Conservation (phyloP, 2,113 vertebrate genomes). For the Chunga burmeisteri region DNA sequence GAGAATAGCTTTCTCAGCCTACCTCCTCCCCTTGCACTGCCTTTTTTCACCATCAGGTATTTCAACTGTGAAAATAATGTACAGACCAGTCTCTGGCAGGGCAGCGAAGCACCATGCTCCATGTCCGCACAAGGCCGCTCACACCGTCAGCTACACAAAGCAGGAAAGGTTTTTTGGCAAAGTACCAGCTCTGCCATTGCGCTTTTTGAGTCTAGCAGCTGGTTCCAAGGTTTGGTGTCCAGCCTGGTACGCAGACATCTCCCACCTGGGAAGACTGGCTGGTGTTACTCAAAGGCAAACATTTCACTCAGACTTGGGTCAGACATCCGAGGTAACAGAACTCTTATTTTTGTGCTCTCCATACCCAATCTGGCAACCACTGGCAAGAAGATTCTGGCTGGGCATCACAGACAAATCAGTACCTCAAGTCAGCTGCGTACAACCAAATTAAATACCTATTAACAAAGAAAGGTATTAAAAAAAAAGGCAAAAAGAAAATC, state of each 20-base stretch:
- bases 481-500: background rate
- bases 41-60: no score
- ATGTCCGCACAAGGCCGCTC: no score
- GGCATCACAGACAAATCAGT: no score
- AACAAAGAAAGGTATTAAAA: background rate
- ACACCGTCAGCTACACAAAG: background rate
- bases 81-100: accelerated
- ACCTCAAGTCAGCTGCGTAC: background rate
- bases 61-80: background rate
- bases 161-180: accelerated
- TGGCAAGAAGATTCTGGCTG: no score
- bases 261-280: no score
- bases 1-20: no score
- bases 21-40: no score
- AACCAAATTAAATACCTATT: accelerated
- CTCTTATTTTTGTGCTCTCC: background rate
- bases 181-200: background rate
- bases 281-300: no score
- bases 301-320: accelerated
- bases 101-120: background rate
- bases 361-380: accelerated
- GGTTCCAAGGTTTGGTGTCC: background rate
- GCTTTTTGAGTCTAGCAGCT: background rate
- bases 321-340: background rate
- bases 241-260: background rate